Evolutionary conservation across 2,113 vertebrate genomes (phyloP), one percentile per base, ranked within the genome.

Genomic region (Sisor rabdophorus): DNA sequence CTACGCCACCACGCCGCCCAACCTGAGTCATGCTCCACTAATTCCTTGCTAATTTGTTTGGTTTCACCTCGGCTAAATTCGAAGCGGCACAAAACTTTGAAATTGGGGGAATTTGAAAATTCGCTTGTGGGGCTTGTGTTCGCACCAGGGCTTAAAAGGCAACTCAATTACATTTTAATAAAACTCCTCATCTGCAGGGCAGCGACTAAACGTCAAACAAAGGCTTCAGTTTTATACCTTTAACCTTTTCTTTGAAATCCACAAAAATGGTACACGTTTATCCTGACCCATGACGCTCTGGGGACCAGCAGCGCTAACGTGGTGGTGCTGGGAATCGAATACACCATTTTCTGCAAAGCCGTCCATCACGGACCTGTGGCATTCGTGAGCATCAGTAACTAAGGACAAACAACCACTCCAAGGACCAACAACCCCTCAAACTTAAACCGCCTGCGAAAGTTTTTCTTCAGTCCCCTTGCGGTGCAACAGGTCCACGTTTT

Each of bases 351-450:
- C 1, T 10, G 8, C 5, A 8, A 10, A 44, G 40, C 5, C 5
- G 40, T 44, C 40, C 40, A 44, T 8, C 40, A 44, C 5, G 5
- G 40, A 44, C 40, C 5, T 44, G 54, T 77, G 61, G 77, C 69
- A 60, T 68, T 30, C 53, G 30, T 15, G 54, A 76, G 59, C 75
- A 65, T 19, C 44, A 56, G 26, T 24, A 54, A 22, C 60, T 53
- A 53, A 47, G 24, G 76, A 73, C 67, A 79, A 79, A 65, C 55
- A 40, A 22, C n/a, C 24, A 68, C 13, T 13, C 11, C 11, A 69
- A 59, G 19, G 54, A 28, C 59, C 28, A 32, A 13, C 12, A 48
- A 17, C 24, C 30, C 48, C 6, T 11, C n/a, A 32, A n/a, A 53
- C 59, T 53, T 19, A 7, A 32, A 44, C 15, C 28, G 22, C 22